phyloP scores from a whole-genome alignment of 2,797 vertebrate species.

The Sebastolobus altivelis region DNA sequence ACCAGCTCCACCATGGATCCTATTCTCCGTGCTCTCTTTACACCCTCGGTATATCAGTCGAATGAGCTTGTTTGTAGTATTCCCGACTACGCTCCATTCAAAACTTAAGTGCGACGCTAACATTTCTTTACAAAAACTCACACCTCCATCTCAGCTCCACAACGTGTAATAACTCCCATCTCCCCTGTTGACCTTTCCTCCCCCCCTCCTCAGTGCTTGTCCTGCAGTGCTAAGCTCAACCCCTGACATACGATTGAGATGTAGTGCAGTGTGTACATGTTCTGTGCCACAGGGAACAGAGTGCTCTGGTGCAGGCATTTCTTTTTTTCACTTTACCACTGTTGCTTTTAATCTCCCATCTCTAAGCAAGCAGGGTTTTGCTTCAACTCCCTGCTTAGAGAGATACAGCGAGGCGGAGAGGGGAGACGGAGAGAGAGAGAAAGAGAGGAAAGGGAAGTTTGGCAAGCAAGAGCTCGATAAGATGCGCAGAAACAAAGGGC shows the following conservation, averaged over 20 bases:
- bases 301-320: slow-evolving; percentile 8
- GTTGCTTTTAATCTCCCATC: slow-evolving; percentile 64
- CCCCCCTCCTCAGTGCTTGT: slow-evolving; percentile 36
- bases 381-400: slow-evolving; percentile 39
- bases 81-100: slow-evolving; percentile 2
- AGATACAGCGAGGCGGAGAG: slow-evolving; percentile 15
- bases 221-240: slow-evolving; percentile 55
- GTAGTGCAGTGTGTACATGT: slow-evolving; percentile 51
- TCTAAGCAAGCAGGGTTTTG: slow-evolving; percentile 44
- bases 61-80: slow-evolving; percentile 14
- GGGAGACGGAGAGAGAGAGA: not conserved
- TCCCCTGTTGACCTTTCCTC: slow-evolving; percentile 45
- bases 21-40: slow-evolving; percentile 8
- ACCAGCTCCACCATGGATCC: slow-evolving; percentile 6
- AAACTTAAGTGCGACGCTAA: not conserved
- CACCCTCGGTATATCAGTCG: not conserved
- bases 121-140: not conserved
- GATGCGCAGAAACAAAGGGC: not conserved
- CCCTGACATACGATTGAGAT: slow-evolving; percentile 63
- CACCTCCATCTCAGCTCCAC: slow-evolving; percentile 26
- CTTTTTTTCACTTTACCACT: slow-evolving; percentile 31
- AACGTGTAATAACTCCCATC: slow-evolving; percentile 35
- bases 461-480: slow-evolving; percentile 26
- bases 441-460: slow-evolving; percentile 11
- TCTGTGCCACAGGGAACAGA: slow-evolving; percentile 56